Conservation (phyloP, 1,140 invertebrate genomes). For the Linepithema humile region DNA sequence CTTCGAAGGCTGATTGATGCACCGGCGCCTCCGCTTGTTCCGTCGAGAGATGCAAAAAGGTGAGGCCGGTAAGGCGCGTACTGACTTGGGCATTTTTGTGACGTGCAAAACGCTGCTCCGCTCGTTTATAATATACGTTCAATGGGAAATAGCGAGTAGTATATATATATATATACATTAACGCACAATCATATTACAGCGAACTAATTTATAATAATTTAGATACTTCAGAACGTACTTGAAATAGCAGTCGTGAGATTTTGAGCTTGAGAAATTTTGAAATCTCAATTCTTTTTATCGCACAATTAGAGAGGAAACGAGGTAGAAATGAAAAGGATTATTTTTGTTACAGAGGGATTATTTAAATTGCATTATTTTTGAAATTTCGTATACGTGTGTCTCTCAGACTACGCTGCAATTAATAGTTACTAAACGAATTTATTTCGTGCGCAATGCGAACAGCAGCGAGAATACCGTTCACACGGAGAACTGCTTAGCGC, state of each 20-base stretch:
- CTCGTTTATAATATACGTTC: not conserved
- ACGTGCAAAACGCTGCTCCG: not conserved
- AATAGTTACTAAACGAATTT: conserved; percentile 7
- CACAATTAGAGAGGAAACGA: not conserved
- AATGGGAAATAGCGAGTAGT: not conserved
- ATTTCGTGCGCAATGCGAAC: conserved; percentile 3
- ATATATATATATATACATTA: not conserved
- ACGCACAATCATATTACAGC: not conserved
- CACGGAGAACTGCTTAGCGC: conserved; percentile 31
- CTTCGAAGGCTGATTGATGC: conserved; percentile 73
- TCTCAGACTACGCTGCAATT: not conserved
- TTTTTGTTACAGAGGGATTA: not conserved
- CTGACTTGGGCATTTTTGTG: conserved; percentile 35
- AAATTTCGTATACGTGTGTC: not conserved
- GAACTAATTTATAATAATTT: not conserved
- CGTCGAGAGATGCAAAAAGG: conserved; percentile 30
- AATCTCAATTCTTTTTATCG: not conserved
- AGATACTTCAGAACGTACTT: not conserved
- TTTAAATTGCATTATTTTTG: not conserved
- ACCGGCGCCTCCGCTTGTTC: conserved; percentile 63
- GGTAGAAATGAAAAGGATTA: too few species aligned
- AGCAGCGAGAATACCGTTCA: not conserved
- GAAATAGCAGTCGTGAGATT: not conserved
- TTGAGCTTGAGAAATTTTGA: not conserved
- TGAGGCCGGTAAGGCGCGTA: conserved; percentile 16